phyloP scores from a whole-genome alignment of 1,140 invertebrate genomes.

The Drosophila aff. region DNA sequence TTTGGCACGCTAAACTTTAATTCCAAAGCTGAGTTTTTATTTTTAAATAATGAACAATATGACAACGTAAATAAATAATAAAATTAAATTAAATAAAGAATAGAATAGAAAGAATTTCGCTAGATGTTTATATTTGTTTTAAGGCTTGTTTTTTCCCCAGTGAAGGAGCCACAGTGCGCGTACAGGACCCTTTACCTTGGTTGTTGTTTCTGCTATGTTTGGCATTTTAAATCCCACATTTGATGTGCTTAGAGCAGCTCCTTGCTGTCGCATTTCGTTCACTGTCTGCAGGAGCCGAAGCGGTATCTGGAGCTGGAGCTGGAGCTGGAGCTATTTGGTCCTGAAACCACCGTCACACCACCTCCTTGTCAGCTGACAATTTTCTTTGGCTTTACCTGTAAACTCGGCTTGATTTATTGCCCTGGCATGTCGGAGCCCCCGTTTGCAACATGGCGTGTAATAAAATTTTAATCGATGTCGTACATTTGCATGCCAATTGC shows the following conservation, averaged over 20 bases:
- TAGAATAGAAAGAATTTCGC: fast-evolving
- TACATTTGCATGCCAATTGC: conserved; percentile 83
- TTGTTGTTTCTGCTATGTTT: conserved; percentile 60
- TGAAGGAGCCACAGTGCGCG: conserved; percentile 20
- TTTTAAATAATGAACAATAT: not conserved
- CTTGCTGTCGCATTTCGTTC: conserved; percentile 39
- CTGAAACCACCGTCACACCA: conserved; percentile 12
- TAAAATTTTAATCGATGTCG: conserved; percentile 84
- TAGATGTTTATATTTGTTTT: not conserved
- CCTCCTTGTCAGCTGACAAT: conserved; percentile 66
- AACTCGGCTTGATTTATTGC: conserved; percentile 81
- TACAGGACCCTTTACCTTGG: conserved; percentile 19
- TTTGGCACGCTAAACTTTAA: not conserved
- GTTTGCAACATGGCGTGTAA: conserved; percentile 76
- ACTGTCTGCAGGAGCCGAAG: conserved; percentile 36
- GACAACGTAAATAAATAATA: not conserved
- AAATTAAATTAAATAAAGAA: not conserved
- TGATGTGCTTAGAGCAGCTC: conserved; percentile 77
- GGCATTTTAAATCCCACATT: conserved; percentile 82
- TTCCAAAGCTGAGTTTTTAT: not conserved
- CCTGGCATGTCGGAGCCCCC: conserved; percentile 53
- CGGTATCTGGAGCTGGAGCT: not conserved
- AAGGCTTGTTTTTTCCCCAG: not conserved
- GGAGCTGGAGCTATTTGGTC: conserved; percentile 11
- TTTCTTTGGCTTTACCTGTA: conserved; percentile 83